Base-by-base conservation (phyloP, 1,140 invertebrate species). In the Cydia splendana region DNA sequence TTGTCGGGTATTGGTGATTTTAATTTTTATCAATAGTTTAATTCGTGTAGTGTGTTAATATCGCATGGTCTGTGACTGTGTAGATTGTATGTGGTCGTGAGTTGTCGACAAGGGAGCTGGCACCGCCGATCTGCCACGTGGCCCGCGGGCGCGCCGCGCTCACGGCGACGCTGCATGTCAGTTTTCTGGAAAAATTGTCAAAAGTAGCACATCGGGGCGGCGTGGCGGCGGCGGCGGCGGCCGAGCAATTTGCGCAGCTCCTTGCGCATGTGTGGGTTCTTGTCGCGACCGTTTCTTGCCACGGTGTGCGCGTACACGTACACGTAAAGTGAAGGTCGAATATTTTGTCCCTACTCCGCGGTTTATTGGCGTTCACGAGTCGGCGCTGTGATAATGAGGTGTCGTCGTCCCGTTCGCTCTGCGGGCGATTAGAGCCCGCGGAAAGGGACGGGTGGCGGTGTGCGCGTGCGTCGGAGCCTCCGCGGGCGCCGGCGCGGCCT, bases 161-260 rank as follows among this genome's bases (percentile, higher is more conserved):
- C 65, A 67, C 28, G 87, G 81, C 86, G 83, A 85, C 87, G 84
- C 76, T 90, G 88, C 88, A 91, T 92, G 90, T 88, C 88, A 91
- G 82, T 91, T 92, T 93, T 92, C 90, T 91, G 91, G 88, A 92
- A 93, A 93, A 93, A 91, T 86, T 92, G 89, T 88, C 89, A 93
- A 92, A 91, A 89, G 86, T 93, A 88, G 90, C 88, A 89, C 88
- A 90, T 75, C 86, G 84, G 82, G 82, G 78, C 85, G 82, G 77
- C 76, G 78, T 77, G 77, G 78, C 85, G 81, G 82, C 80, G 82
- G 81, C 79, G 85, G 81, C 85, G 82, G 78, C 77, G 74, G 85
- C 86, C 67, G 80, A 85, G 87, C 88, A 89, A 93, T 91, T 91
- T 87, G 89, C 77, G 79, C 74, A n/a, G 76, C 81, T 80, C 81